Conservation (phyloP, 2,113 vertebrate genomes). For the Rallus limicola region DNA sequence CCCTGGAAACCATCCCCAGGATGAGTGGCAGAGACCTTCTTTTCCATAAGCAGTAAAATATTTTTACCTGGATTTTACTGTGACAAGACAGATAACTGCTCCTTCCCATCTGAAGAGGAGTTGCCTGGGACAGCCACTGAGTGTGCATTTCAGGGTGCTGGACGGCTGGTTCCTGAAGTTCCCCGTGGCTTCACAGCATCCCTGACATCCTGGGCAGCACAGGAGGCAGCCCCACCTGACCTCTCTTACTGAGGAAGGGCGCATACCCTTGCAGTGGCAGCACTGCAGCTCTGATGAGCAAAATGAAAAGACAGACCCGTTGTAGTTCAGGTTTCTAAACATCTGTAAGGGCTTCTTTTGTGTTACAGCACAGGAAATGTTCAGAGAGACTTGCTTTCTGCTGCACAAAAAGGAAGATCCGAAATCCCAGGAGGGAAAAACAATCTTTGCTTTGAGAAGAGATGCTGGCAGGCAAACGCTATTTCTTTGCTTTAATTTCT, state of each 20-base stretch:
- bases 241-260: not conserved
- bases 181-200: not conserved
- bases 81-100: not conserved
- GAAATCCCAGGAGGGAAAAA: not conserved
- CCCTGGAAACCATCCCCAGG: not conserved
- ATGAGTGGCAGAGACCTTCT: not conserved
- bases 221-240: not conserved
- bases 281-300: not conserved
- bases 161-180: not conserved
- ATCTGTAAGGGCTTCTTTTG: not conserved
- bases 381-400: not conserved
- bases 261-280: not conserved
- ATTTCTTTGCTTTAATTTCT: not conserved
- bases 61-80: not conserved
- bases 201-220: not conserved
- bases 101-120: not conserved
- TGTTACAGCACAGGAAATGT: not conserved
- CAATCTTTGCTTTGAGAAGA: slow-evolving; percentile 11
- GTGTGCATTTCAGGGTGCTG: not conserved
- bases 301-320: not conserved
- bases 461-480: slow-evolving; percentile 26
- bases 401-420: not conserved
- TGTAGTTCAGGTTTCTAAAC: not conserved
- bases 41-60: not conserved
- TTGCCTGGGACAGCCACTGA: not conserved